Conservation (phyloP, 2,113 vertebrate species). For the Orycteropus afer region DNA sequence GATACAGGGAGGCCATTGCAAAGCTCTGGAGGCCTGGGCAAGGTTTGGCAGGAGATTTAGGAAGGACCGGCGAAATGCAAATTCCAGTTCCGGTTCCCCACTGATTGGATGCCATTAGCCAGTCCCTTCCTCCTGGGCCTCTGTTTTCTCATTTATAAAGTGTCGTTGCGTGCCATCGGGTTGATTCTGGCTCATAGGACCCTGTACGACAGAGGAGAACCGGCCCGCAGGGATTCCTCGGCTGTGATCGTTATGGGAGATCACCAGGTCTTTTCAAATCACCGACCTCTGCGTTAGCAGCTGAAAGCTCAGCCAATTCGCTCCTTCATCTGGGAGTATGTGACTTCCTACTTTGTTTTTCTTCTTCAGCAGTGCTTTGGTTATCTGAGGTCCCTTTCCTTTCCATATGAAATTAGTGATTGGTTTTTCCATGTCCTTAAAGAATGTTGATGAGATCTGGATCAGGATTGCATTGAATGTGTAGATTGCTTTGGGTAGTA, state of each 20-base stretch:
- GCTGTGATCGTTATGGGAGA: not conserved
- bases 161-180: not conserved
- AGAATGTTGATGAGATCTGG: no score
- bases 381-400: no score
- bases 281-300: not conserved
- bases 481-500: no score
- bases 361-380: no score
- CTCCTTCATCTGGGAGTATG: no score
- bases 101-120: not conserved
- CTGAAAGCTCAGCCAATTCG: no score
- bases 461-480: no score
- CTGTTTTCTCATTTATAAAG: not conserved
- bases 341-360: no score
- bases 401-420: no score
- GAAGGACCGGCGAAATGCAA: not conserved
- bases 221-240: not conserved
- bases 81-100: not conserved
- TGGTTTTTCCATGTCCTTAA: no score
- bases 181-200: not conserved
- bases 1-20: not conserved
- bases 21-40: not conserved
- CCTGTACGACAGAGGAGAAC: not conserved
- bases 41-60: not conserved
- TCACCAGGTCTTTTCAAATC: not conserved
- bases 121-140: not conserved